phyloP scores from a whole-genome alignment of 2,888 invertebrate genomes.

The Corythucha ciliata region DNA sequence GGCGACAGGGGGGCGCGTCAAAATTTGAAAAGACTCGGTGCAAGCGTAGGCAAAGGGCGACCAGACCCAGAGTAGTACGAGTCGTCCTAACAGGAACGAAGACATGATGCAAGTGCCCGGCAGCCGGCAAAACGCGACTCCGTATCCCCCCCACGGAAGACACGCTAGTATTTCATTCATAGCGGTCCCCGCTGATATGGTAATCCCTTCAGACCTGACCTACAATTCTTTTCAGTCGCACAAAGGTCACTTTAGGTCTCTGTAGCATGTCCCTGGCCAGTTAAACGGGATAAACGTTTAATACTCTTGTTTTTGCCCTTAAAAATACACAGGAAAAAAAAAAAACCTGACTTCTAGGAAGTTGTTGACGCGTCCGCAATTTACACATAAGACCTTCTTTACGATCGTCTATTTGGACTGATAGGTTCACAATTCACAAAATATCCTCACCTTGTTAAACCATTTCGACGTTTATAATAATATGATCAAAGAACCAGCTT shows the following conservation, averaged over 20 bases:
- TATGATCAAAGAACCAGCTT: no score
- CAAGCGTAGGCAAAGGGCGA: conserved; percentile 7
- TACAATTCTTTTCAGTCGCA: conserved; percentile 8
- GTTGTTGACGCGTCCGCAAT: no score
- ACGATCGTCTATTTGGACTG: no score
- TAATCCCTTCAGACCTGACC: conserved; percentile 15
- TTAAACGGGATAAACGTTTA: no score
- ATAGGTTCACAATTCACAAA: no score
- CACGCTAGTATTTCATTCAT: conserved; percentile 7
- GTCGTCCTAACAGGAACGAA: not conserved
- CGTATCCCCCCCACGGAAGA: conserved; percentile 4
- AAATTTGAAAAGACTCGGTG: conserved; percentile 11
- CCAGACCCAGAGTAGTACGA: not conserved
- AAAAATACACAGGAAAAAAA: no score
- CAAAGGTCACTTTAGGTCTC: conserved; percentile 20
- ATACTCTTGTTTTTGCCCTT: no score
- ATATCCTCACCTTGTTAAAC: no score
- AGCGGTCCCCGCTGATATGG: conserved; percentile 17
- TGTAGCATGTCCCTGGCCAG: conserved; percentile 12
- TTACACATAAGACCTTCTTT: no score
- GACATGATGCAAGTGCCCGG: not conserved
- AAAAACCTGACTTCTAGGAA: no score
- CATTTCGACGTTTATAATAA: no score
- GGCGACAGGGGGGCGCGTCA: conserved; percentile 1
- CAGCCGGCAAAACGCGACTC: not conserved